Base-by-base conservation (phyloP, 2,797 vertebrate species). In the Urocyon cinereoargenteus region DNA sequence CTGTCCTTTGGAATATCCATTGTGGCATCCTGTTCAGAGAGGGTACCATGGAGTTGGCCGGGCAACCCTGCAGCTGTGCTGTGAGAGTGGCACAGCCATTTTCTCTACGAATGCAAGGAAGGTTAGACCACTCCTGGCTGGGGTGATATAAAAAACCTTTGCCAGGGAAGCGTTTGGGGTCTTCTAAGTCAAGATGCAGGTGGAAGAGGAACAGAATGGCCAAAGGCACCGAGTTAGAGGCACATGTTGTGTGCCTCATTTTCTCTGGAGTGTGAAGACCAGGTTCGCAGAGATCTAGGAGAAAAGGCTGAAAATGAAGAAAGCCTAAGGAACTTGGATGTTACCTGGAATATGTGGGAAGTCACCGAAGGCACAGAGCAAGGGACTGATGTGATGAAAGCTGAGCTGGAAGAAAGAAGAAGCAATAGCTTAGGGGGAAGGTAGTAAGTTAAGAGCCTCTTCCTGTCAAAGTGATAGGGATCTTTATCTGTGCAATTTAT, bases 101-200 rank as follows among this genome's bases (percentile, higher is more conserved):
- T 49, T 26, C 62, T 66, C 14, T 26, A 49, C 66, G 36, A 85
- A 73, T 75, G 86, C 90, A 59, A 78, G 53, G 68, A 13, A 92
- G 19, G 14, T 62, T 22, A 26, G 40, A 26, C 31, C 15, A 36
- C 28, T 18, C 40, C 12, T 59, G 49, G 16, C 40, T 21, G 34
- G 8, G 36, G 5, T 31, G 22, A 19, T 51, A 36, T 40, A 55
- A 28, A 83, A 89, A 93, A 9, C 0, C 22, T 83, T 70, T 75
- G 12, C 3, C 7, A 16, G 51, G 26, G 21, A 55, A 28, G 9
- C 36, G 5, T 59, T n/a, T 55, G 49, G 70, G 40, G 7, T 77
- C 79, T 90, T 83, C 40, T 21, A 72, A 57, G 68, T 68, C 57
- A 89, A 62, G 49, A 19, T 28, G 22, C 13, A 26, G 31, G 34